A percentile compares a stretch with the other conserved stretches of the same genome.
phyloP scores from a whole-genome alignment of 1,140 invertebrate genomes.

The Diploscapter pachys region DNA sequence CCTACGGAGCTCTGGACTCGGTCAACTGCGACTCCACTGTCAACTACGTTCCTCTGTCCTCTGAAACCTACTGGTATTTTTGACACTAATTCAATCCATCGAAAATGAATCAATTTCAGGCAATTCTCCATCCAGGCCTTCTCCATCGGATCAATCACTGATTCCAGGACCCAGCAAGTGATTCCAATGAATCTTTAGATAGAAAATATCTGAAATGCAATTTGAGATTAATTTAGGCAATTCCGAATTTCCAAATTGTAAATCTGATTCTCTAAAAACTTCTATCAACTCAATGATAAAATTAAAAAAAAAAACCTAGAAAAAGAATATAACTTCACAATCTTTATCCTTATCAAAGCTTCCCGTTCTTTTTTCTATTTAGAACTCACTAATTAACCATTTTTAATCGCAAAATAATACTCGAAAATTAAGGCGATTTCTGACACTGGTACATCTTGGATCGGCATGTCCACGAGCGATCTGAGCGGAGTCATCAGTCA shows the following conservation, averaged over 20 bases:
- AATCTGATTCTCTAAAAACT: too few relatives aligned
- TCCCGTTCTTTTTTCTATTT: too few relatives aligned
- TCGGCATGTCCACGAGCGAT: conserved; percentile 3
- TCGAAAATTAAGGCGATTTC: conserved; percentile 26
- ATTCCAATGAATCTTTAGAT: conserved; percentile 19
- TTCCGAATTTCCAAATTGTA: too few relatives aligned
- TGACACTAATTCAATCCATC: too few relatives aligned
- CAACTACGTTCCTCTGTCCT: conserved; percentile 42
- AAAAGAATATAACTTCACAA: too few relatives aligned
- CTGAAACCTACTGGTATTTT: conserved; percentile 40
- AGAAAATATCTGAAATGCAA: too few relatives aligned
- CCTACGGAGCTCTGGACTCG: conserved; percentile 46
- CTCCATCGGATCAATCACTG: conserved; percentile 37
- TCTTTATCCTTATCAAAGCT: too few relatives aligned
- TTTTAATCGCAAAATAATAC: too few relatives aligned
- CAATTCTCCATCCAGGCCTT: conserved; percentile 43
- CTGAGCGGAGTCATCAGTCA: conserved; percentile 8
- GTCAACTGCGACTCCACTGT: conserved; percentile 42
- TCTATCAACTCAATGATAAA: too few relatives aligned
- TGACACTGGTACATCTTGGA: conserved; percentile 17
- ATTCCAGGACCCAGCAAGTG: conserved; percentile 34
- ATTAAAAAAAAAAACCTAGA: too few relatives aligned
- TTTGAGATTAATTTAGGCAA: too few relatives aligned
- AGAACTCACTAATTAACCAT: too few relatives aligned
- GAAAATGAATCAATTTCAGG: neutral